Conservation (phyloP, 2,113 vertebrate genomes). For the Oncorhynchus gorbuscha region DNA sequence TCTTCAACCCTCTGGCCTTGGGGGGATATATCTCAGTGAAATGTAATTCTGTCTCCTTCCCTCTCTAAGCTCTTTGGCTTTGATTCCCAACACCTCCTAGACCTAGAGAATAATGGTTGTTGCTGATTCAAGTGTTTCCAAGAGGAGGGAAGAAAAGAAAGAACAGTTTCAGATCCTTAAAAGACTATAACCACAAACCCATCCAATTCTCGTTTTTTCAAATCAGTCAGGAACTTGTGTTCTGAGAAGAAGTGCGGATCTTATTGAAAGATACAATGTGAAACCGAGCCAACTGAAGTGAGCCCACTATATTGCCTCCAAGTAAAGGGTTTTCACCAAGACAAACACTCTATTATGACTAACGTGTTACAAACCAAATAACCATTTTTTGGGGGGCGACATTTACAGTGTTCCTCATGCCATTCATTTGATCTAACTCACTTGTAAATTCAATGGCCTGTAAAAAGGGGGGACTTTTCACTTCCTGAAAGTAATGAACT, state of each 20-base stretch:
- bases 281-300: neutral
- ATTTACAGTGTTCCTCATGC: too few relatives aligned
- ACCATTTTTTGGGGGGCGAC: too few relatives aligned
- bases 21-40: constrained; percentile 37
- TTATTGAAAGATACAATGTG: neutral
- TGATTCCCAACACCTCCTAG: constrained; percentile 30
- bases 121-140: constrained; percentile 55
- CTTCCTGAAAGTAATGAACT: too few relatives aligned
- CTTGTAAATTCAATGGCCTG: too few relatives aligned
- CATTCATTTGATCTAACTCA: too few relatives aligned
- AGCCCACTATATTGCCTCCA: neutral
- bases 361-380: too few relatives aligned
- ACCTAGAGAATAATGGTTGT: constrained; percentile 18
- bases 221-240: constrained; percentile 41
- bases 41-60: constrained; percentile 47
- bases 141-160: constrained; percentile 28
- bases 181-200: constrained; percentile 19
- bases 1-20: constrained; percentile 28
- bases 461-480: too few relatives aligned
- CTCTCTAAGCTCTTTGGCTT: constrained; percentile 41
- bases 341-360: too few relatives aligned
- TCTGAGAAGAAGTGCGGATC: neutral
- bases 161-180: constrained; percentile 59
- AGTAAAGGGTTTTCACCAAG: too few relatives aligned
- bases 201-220: constrained; percentile 21